phyloP scores from a whole-genome alignment of 2,113 vertebrate species.

The Onychorhynchus coronatus region DNA sequence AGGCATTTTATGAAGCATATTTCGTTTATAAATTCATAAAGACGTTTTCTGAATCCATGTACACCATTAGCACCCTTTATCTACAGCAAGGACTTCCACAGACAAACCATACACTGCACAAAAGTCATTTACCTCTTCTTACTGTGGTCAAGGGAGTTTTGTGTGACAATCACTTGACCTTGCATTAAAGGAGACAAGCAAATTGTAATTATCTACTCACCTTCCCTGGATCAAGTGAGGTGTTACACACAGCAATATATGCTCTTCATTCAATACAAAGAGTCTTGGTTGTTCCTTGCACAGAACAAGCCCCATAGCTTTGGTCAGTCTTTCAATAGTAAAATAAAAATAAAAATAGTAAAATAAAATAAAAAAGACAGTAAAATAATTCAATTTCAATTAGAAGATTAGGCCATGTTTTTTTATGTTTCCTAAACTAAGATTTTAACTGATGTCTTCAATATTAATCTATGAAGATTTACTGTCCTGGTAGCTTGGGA shows the following conservation, averaged over 20 bases:
- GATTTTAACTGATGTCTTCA: background rate
- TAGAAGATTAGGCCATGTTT: background rate
- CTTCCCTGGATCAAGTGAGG: background rate
- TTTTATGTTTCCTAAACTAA: background rate
- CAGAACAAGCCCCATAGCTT: background rate
- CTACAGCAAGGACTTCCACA: background rate
- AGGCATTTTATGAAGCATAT: background rate
- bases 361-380: background rate
- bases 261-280: background rate
- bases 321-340: background rate
- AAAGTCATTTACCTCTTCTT: background rate
- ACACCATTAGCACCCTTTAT: background rate
- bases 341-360: too few relatives aligned
- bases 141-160: background rate
- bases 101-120: rapidly evolving
- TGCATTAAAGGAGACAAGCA: background rate
- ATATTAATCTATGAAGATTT: background rate
- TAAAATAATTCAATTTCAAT: background rate
- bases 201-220: background rate
- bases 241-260: background rate
- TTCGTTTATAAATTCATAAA: background rate
- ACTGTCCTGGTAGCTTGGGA: background rate
- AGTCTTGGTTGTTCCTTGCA: background rate
- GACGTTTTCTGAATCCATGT: background rate
- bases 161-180: background rate